A percentile compares a stretch with the other conserved stretches of the same genome.
Conservation (phyloP, 2,113 vertebrate genomes). For the Rana temporaria region DNA sequence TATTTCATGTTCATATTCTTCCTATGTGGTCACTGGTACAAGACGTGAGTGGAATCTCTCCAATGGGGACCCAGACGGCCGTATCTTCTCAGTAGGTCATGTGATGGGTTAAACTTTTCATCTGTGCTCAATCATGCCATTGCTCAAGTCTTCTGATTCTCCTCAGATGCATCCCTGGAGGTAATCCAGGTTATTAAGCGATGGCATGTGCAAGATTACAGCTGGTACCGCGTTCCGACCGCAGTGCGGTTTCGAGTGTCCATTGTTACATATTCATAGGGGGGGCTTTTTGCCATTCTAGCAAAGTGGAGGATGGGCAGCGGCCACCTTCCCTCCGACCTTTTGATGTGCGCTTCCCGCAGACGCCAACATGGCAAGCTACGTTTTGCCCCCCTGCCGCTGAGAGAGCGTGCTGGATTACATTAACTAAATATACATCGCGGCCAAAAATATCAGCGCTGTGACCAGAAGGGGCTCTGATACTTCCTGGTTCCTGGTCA, state of each 20-base stretch:
- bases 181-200: slow-evolving; percentile 3
- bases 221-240: neutral
- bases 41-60: no score
- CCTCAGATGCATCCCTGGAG: neutral
- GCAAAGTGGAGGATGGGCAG: neutral
- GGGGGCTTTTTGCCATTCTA: slow-evolving; percentile 20
- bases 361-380: slow-evolving; percentile 24
- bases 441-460: slow-evolving; percentile 11
- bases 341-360: slow-evolving; percentile 46
- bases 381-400: slow-evolving; percentile 6
- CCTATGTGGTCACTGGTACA: no score
- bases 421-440: neutral
- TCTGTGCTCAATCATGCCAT: neutral
- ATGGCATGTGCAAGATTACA: slow-evolving; percentile 28
- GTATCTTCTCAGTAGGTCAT: no score
- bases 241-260: slow-evolving; percentile 22
- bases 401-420: neutral
- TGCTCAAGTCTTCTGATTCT: neutral
- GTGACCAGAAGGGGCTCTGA: neutral
- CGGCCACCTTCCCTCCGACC: neutral
- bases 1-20: no score
- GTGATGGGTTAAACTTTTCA: neutral
- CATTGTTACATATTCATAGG: slow-evolving; percentile 36
- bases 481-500: neutral
- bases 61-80: no score